Evolutionary conservation across 2,888 invertebrate genomes (phyloP).

Genomic region (Ceramica pisi): DNA sequence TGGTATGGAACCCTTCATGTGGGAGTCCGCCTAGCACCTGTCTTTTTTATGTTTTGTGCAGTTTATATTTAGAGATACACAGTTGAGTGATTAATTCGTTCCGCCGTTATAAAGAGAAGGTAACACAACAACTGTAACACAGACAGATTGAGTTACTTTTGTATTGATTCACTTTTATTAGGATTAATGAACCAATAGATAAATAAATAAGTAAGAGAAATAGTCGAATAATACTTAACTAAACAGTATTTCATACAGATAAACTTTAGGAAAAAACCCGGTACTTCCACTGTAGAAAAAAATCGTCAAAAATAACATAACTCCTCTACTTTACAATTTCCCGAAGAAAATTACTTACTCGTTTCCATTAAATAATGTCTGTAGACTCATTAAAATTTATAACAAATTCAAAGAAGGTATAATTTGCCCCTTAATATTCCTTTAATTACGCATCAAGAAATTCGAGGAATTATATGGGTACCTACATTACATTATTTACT

Average conservation of each 20-base stretch:
- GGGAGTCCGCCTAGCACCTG: too few species aligned
- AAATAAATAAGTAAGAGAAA: not conserved
- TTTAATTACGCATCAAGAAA: constrained; percentile 45
- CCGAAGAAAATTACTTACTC: constrained; percentile 19
- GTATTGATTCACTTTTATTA: too few species aligned
- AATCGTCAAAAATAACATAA: not conserved
- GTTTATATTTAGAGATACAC: too few species aligned
- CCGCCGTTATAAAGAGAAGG: too few species aligned
- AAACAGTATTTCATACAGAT: too few species aligned
- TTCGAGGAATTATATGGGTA: constrained; percentile 24
- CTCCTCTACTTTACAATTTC: constrained; percentile 7
- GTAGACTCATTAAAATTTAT: constrained; percentile 47
- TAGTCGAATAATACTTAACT: not conserved
- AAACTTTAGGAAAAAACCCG: not conserved
- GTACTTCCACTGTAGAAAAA: not conserved
- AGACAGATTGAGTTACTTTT: too few species aligned
- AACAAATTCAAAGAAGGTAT: constrained; percentile 44
- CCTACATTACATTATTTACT: constrained; percentile 20
- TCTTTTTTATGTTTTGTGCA: too few species aligned
- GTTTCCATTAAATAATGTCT: constrained; percentile 38
- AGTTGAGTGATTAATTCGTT: too few species aligned
- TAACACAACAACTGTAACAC: too few species aligned
- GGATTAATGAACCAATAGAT: too few species aligned
- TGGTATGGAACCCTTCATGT: too few species aligned
- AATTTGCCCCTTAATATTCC: constrained; percentile 51